Conservation (phyloP, 2,113 vertebrate species). For the Mellivora capensis region DNA sequence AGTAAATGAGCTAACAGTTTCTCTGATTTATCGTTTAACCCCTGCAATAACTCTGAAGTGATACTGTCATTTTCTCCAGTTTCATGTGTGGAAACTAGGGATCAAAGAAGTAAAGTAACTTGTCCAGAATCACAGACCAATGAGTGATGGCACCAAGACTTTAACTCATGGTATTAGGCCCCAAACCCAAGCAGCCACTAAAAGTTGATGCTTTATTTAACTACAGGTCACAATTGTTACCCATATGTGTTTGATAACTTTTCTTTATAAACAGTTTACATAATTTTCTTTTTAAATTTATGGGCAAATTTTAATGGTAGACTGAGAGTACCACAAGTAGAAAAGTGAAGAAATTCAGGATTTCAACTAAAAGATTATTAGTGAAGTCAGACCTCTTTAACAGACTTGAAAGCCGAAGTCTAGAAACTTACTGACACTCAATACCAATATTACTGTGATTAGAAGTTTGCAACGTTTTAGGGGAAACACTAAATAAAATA, state of each 20-base stretch:
- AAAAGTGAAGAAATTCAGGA: conserved; percentile 25
- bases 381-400: not conserved
- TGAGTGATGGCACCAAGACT: not conserved
- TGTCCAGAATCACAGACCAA: not conserved
- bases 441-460: not conserved
- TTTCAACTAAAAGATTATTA: not conserved
- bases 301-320: conserved; percentile 28
- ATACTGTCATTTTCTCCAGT: not conserved
- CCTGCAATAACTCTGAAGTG: not conserved
- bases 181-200: conserved; percentile 13
- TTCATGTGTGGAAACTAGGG: not conserved
- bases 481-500: not conserved
- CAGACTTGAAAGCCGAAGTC: not conserved
- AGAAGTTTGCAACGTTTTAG: not conserved
- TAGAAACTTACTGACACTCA: not conserved
- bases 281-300: conserved; percentile 52
- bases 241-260: conserved; percentile 41
- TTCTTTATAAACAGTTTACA: conserved; percentile 37
- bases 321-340: not conserved
- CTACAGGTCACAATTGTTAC: conserved; percentile 62
- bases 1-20: conserved; percentile 53
- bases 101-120: not conserved
- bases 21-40: not conserved
- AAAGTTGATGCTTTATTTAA: conserved; percentile 61
- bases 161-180: not conserved